phyloP scores from a whole-genome alignment of 2,797 vertebrate genomes.

The Gallirallus australis region DNA sequence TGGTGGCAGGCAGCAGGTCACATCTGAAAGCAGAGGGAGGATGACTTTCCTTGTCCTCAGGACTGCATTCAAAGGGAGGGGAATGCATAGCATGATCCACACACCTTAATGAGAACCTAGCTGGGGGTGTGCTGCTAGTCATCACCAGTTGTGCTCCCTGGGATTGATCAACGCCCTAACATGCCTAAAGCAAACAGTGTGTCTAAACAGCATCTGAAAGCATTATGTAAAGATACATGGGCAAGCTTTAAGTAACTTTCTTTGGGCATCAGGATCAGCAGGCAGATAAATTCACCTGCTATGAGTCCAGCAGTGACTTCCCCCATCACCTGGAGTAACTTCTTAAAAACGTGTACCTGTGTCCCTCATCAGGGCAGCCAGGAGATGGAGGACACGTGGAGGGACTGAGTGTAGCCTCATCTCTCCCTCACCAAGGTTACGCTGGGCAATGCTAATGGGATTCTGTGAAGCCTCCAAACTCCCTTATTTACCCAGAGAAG shows the following conservation, averaged over 20 bases:
- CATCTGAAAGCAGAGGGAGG: background rate
- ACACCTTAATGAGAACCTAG: background rate
- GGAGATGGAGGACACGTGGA: background rate
- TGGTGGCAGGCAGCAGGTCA: background rate
- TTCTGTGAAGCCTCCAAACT: background rate
- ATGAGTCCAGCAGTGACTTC: background rate
- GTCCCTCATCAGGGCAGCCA: background rate
- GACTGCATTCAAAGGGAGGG: background rate
- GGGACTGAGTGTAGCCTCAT: background rate
- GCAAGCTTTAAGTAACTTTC: background rate
- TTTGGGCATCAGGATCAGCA: background rate
- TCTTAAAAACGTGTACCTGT: background rate
- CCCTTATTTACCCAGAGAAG: background rate
- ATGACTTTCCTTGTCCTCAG: background rate
- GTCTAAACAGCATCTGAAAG: background rate
- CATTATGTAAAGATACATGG: background rate
- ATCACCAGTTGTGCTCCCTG: rapidly evolving
- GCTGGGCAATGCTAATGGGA: background rate
- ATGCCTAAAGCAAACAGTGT: background rate
- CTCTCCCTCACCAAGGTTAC: background rate
- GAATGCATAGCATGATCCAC: background rate
- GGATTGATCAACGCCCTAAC: background rate
- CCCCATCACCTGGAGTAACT: background rate
- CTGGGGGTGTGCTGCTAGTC: background rate
- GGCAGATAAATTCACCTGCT: background rate